Base-by-base conservation (phyloP, 92 coral and sea anemone genomes). In the Zoanthus solanderi region DNA sequence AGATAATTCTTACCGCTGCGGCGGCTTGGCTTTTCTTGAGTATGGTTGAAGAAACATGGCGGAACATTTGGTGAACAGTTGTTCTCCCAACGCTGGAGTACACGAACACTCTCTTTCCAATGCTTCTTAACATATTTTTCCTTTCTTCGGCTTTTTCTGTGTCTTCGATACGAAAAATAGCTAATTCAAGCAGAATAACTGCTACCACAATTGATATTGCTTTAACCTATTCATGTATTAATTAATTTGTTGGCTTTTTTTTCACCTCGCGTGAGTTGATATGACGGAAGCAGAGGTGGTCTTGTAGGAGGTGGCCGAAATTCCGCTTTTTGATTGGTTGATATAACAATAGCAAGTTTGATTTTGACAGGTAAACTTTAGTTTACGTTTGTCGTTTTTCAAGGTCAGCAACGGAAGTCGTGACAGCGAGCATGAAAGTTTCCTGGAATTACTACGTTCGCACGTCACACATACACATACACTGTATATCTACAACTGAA, bases 11-110 rank as follows among this genome's bases (percentile, higher is more conserved):
- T 78, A 87, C 75, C 75, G 61, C 75, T 6, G 88, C 76, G 46
- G 90, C 72, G 11, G 83, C 84, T 68, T 83, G 88, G 13, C 83
- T 90, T 67, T 80, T 44, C 79, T 75, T 87, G 56, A 79, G 87
- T 0, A 71, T 71, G 15, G 91, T 84, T 30, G 94, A 73, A 17
- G 91, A 88, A 67, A 91, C 87, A 77, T 88, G 83, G 48, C 94
- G 90, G 74, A 84, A 18, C 11, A 79, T 79, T 42, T 67, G 84
- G n/a, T 89, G 91, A 73, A 89, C 56, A 50, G 87, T 53, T 18
- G 76, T 15, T 18, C 83, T 78, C 15, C 72, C 79, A 56, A 75
- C 75, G 10, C 78, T 83, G 28, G 83, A 23, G 58, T 87, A 34
- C 47, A 84, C 74, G 44, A 65, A 65, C 18, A 53, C 75, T 66